Evolutionary conservation across 2,113 vertebrate species (phyloP).

Genomic region (Oncorhynchus tshawytscha): DNA sequence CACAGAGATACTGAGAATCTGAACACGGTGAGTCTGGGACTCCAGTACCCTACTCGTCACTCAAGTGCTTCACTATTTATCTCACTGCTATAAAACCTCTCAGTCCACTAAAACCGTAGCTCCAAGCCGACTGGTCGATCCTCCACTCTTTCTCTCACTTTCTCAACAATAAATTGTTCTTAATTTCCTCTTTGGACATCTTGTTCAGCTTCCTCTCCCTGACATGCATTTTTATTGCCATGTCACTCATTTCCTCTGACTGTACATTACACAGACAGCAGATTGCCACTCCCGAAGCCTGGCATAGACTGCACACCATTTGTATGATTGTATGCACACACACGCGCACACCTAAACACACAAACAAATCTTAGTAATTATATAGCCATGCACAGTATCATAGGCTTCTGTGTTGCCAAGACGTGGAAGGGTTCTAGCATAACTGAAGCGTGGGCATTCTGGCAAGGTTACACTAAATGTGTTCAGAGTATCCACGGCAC

Average conservation of each 20-base stretch:
- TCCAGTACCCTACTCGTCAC: too few relatives aligned
- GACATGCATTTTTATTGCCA: not conserved
- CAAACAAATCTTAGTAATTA: not conserved
- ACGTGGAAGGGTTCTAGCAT: not conserved
- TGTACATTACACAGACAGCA: not conserved
- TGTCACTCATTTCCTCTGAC: not conserved
- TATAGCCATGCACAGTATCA: not conserved
- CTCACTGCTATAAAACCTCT: too few relatives aligned
- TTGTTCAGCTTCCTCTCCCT: conserved; percentile 9
- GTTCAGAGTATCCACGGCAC: not conserved
- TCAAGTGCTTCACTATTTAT: too few relatives aligned
- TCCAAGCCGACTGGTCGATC: too few relatives aligned
- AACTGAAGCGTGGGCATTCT: not conserved
- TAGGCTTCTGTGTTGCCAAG: not conserved
- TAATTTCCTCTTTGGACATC: not conserved
- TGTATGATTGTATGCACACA: not conserved
- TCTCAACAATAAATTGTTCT: not conserved
- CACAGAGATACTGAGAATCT: too few relatives aligned
- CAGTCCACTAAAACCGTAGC: too few relatives aligned
- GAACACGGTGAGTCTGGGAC: too few relatives aligned
- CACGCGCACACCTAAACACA: not conserved
- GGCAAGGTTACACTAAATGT: not conserved
- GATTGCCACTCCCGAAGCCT: not conserved
- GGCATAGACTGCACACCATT: too few relatives aligned
- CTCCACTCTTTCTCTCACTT: too few relatives aligned